These are phyloP conservation scores for Axinella damicornis DNA, from an alignment of 37 sponge, comb jelly and placozoan species.

Conservation along the genomic window DNA sequence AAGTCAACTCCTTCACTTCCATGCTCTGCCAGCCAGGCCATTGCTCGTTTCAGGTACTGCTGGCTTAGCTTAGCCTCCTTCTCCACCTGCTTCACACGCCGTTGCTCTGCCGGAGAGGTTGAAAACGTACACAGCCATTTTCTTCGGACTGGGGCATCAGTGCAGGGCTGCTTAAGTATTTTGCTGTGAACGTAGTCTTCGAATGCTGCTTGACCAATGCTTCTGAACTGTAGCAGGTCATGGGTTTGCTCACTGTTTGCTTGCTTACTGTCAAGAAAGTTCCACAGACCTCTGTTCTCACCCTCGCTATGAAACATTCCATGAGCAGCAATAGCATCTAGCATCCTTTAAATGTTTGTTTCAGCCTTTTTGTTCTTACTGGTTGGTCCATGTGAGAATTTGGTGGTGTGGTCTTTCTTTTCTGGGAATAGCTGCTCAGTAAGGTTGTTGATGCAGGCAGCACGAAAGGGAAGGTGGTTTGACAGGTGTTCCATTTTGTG, in stretches of 20 bases:
- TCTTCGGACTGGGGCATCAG: background rate
- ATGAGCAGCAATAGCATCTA: background rate
- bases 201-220: background rate
- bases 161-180: background rate
- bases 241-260: conserved; percentile 2
- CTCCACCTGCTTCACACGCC: background rate
- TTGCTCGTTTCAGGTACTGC: background rate
- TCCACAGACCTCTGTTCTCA: background rate
- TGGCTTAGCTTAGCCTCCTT: background rate
- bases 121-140: conserved; percentile 17
- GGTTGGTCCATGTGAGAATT: background rate
- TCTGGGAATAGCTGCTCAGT: conserved; percentile 3
- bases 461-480: background rate
- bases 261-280: conserved; percentile 15
- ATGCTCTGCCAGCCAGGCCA: background rate
- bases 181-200: conserved; percentile 1
- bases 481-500: conserved; percentile 12
- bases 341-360: background rate
- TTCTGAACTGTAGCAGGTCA: conserved; percentile 9
- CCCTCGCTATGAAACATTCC: background rate
- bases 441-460: background rate
- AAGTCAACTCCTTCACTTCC: background rate
- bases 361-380: background rate
- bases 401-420: background rate
- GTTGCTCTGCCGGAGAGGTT: background rate